Evolutionary conservation across 2,113 vertebrate species (phyloP).

Genomic region (Chaetodon auriga): DNA sequence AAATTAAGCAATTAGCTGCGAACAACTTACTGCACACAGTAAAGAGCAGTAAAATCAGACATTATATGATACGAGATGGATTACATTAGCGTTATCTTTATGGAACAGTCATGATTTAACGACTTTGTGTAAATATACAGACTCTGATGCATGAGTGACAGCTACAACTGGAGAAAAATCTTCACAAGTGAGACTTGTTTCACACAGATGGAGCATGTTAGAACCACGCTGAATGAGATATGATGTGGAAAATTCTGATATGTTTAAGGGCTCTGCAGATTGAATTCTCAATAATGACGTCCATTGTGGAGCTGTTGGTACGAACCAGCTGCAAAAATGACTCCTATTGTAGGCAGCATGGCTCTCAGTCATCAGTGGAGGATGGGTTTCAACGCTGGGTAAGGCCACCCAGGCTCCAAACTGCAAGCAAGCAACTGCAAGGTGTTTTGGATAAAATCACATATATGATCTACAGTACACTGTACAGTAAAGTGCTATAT

Average conservation of each 20-base stretch:
- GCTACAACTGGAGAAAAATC: not conserved
- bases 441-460: slow-evolving; percentile 24
- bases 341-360: slow-evolving; percentile 20
- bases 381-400: slow-evolving; percentile 22
- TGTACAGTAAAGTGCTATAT: not conserved
- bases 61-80: not conserved
- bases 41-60: not conserved
- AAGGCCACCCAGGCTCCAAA: slow-evolving; percentile 44
- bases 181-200: not conserved
- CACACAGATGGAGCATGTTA: slow-evolving; percentile 21
- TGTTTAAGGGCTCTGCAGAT: slow-evolving; percentile 20
- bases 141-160: not conserved
- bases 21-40: slow-evolving; percentile 34
- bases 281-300: slow-evolving; percentile 15
- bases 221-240: not conserved
- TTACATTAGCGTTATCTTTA: not conserved
- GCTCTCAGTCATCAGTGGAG: slow-evolving; percentile 19
- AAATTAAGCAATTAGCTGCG: slow-evolving; percentile 46
- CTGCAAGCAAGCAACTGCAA: not conserved
- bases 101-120: not conserved
- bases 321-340: slow-evolving; percentile 27
- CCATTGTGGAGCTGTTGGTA: not conserved
- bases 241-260: slow-evolving; percentile 16
- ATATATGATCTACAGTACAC: not conserved
- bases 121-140: slow-evolving; percentile 11